Percentiles rank a stretch among this genome's conserved stretches.
phyloP scores from a whole-genome alignment of 2,113 vertebrate genomes.

The Labeo rohita region DNA sequence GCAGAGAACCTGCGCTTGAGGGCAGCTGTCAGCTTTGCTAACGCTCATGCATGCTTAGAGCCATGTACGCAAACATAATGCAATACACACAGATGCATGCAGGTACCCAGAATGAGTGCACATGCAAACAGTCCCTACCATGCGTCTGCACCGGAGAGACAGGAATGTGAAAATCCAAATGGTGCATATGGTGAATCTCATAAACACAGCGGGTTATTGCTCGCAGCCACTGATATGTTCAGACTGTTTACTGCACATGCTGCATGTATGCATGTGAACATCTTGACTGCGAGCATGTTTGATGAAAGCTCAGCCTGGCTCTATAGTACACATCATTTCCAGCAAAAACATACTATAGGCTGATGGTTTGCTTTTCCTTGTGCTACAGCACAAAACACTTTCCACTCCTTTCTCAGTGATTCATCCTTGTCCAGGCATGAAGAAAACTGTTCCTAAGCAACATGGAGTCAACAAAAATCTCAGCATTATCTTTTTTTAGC shows the following conservation, averaged over 20 bases:
- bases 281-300: neutral
- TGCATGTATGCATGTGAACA: constrained; percentile 16
- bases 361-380: constrained; percentile 26
- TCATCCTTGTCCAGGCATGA: constrained; percentile 9
- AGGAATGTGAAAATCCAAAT: constrained; percentile 50
- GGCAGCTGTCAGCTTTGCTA: constrained; percentile 20
- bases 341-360: neutral
- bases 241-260: constrained; percentile 55
- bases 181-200: constrained; percentile 35
- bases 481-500: neutral
- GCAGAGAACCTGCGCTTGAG: neutral
- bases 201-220: constrained; percentile 40
- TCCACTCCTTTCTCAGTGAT: constrained; percentile 8
- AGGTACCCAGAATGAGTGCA: neutral
- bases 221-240: constrained; percentile 52
- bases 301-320: neutral
- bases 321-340: neutral
- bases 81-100: constrained; percentile 6
- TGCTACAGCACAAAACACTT: neutral
- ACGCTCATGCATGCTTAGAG: constrained; percentile 14
- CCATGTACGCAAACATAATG: constrained; percentile 4
- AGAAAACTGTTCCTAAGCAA: constrained; percentile 35
- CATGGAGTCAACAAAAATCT: constrained; percentile 14
- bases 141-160: neutral
- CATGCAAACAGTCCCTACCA: neutral